Conservation (phyloP, 2,113 vertebrate genomes). For the Cyanoramphus novaezelandiae region DNA sequence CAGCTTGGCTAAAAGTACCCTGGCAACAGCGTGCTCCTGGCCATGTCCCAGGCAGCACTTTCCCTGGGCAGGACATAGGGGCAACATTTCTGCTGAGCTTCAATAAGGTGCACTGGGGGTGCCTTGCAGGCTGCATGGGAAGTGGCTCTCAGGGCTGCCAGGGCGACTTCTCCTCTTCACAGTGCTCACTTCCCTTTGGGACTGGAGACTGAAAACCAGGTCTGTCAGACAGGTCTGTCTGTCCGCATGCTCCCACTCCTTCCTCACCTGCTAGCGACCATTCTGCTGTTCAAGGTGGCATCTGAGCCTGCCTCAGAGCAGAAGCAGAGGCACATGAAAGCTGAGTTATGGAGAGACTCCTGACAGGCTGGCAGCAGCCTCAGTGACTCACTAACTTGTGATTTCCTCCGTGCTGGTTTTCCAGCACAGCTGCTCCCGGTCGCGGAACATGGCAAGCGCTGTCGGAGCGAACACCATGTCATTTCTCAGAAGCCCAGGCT, state of each 20-base stretch:
- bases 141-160: background rate
- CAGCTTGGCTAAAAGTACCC: background rate
- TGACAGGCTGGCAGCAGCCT: constrained; percentile 50
- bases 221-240: background rate
- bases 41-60: background rate
- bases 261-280: background rate
- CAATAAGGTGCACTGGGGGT: background rate
- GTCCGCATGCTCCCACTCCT: background rate
- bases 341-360: constrained; percentile 50
- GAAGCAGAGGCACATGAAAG: constrained; percentile 53
- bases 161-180: background rate
- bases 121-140: background rate
- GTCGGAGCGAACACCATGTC: background rate
- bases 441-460: background rate
- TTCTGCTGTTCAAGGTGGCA: constrained; percentile 20
- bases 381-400: constrained; percentile 75
- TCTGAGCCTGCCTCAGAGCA: background rate
- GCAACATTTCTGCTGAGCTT: background rate
- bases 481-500: background rate
- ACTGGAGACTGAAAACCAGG: background rate
- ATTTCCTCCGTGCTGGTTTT: constrained; percentile 68
- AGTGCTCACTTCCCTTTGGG: background rate
- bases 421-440: constrained; percentile 43
- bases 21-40: background rate
- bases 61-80: background rate